Percentiles rank a stretch among this genome's conserved stretches.
Evolutionary conservation across 2,113 vertebrate species (phyloP).

Genomic region (Amphilophus citrinellus): DNA sequence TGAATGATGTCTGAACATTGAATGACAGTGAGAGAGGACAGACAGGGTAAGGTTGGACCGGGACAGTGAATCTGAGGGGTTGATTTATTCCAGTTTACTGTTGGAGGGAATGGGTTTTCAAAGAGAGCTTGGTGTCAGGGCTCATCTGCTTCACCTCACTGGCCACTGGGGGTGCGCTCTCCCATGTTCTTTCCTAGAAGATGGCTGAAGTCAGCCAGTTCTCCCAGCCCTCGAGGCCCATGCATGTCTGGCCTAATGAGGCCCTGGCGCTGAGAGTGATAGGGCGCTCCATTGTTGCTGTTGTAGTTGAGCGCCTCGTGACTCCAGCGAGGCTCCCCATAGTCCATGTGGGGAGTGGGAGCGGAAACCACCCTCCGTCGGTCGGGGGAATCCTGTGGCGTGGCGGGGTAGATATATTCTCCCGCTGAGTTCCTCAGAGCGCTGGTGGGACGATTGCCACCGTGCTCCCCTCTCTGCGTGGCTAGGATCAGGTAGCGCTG

Average conservation of each 20-base stretch:
- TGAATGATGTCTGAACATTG: conserved; percentile 70
- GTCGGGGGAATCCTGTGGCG: conserved; percentile 88
- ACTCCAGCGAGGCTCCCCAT: conserved; percentile 85
- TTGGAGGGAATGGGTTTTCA: conserved; percentile 60
- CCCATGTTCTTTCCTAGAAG: conserved; percentile 85
- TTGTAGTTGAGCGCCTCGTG: conserved; percentile 89
- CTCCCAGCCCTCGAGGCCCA: conserved; percentile 75
- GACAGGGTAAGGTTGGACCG: conserved; percentile 60
- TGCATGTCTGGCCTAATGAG: conserved; percentile 77
- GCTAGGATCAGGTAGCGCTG: conserved; percentile 83
- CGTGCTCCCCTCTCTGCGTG: conserved; percentile 74
- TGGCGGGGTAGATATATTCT: conserved; percentile 86
- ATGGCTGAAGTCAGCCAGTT: conserved; percentile 88
- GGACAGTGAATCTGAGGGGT: conserved; percentile 61
- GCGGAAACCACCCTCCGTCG: conserved; percentile 91
- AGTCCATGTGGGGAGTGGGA: conserved; percentile 85
- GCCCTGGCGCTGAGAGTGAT: conserved; percentile 76
- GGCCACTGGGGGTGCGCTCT: conserved; percentile 88
- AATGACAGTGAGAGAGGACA: conserved; percentile 76
- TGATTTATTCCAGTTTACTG: conserved; percentile 67
- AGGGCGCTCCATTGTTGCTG: conserved; percentile 82
- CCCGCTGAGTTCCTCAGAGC: conserved; percentile 82
- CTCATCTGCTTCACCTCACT: conserved; percentile 71
- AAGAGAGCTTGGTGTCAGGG: conserved; percentile 44
- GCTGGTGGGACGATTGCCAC: conserved; percentile 67